Conservation (phyloP, 2,113 vertebrate species). For the Rhodinocichla rosea region DNA sequence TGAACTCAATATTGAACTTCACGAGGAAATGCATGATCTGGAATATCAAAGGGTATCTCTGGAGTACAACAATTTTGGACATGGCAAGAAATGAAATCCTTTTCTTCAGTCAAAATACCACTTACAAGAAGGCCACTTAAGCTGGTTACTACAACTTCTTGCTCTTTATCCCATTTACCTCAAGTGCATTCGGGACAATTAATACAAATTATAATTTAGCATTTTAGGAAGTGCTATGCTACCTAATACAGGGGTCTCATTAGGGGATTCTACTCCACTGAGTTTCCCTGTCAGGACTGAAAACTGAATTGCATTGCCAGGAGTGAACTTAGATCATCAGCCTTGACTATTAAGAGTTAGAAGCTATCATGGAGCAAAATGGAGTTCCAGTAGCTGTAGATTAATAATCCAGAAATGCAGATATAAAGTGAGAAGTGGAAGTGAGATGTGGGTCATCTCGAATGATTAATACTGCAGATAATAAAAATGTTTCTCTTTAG, state of each 20-base stretch:
- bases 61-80: neutral
- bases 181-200: neutral
- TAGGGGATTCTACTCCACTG: neutral
- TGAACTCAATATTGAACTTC: neutral
- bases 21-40: neutral
- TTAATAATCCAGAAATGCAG: neutral
- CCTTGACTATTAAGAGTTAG: neutral
- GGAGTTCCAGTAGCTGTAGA: neutral
- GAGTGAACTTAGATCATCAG: neutral
- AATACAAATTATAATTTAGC: neutral
- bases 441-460: fast-evolving
- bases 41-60: neutral
- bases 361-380: neutral
- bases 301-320: neutral
- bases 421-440: neutral
- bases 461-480: neutral
- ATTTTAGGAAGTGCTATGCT: neutral
- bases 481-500: neutral
- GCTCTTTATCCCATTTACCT: neutral
- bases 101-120: neutral
- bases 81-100: neutral
- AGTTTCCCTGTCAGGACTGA: neutral
- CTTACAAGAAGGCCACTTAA: neutral
- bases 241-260: neutral
- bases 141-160: neutral